phyloP scores from a whole-genome alignment of 2,797 vertebrate species.

The Tarsius wallacei region DNA sequence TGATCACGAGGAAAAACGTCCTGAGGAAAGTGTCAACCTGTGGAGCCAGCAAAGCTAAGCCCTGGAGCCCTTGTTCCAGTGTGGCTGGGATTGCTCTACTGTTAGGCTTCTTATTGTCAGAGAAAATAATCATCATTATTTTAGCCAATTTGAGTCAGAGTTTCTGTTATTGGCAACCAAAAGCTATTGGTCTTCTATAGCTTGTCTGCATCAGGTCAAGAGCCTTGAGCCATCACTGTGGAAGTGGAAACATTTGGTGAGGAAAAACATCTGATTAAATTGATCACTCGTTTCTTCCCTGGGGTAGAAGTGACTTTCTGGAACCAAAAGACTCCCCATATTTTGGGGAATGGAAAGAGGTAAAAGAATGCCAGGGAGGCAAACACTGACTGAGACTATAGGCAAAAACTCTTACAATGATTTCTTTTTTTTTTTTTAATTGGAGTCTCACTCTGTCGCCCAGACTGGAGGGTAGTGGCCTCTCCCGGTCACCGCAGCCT shows the following conservation, averaged over 20 bases:
- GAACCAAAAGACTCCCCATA: not conserved
- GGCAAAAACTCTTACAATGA: not conserved
- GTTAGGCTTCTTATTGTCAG: not conserved
- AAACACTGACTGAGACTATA: not conserved
- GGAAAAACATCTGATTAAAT: not conserved
- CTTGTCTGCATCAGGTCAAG: not conserved
- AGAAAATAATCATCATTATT: not conserved
- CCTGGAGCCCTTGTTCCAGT: not conserved
- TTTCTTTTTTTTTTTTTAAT: too few relatives aligned
- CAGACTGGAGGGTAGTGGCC: too few relatives aligned
- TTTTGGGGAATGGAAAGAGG: not conserved
- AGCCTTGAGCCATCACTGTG: not conserved
- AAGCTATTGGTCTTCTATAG: not conserved
- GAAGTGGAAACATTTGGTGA: not conserved
- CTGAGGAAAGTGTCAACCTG: not conserved
- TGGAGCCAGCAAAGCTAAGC: not conserved
- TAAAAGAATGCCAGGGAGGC: not conserved
- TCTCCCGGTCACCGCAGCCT: too few relatives aligned
- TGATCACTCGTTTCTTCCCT: constrained; percentile 8
- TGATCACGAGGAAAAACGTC: not conserved
- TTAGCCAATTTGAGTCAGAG: not conserved
- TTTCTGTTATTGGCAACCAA: not conserved
- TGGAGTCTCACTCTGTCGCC: too few relatives aligned
- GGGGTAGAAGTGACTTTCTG: not conserved
- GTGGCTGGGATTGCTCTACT: not conserved